phyloP scores from a whole-genome alignment of 2,888 invertebrate genomes.

The Leptinotarsa haldemani region DNA sequence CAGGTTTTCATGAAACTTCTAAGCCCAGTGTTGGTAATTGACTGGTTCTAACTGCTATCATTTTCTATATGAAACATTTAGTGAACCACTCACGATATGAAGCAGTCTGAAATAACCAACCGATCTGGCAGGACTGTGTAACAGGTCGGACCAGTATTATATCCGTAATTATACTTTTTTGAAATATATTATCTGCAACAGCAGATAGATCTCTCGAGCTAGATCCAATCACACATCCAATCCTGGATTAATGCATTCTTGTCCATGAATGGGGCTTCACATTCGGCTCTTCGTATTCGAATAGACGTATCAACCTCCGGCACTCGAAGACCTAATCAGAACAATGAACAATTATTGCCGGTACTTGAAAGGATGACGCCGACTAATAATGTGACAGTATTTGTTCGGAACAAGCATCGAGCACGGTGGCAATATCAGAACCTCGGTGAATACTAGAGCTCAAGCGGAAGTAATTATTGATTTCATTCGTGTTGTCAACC shows the following conservation, averaged over 20 bases:
- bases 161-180: no score
- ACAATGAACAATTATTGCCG: conserved; percentile 24
- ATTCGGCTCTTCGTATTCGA: not conserved
- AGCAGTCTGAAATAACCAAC: no score
- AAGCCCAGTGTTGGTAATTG: no score
- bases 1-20: no score
- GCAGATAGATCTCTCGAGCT: conserved; percentile 66
- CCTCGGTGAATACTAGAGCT: conserved; percentile 3
- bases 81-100: no score
- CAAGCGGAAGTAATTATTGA: conserved; percentile 17
- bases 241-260: not conserved
- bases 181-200: conserved; percentile 70
- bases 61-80: no score
- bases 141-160: no score
- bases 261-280: not conserved
- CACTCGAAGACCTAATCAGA: conserved; percentile 23
- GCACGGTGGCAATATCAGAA: conserved; percentile 11
- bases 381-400: conserved; percentile 24
- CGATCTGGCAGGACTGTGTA: no score
- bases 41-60: no score
- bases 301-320: conserved; percentile 13
- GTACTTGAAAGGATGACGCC: not conserved
- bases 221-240: not conserved
- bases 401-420: conserved; percentile 21
- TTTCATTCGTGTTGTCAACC: conserved; percentile 11